Evolutionary conservation across 2,797 vertebrate species (phyloP), one percentile per base, ranked within the genome.

Genomic region (Channa striata): DNA sequence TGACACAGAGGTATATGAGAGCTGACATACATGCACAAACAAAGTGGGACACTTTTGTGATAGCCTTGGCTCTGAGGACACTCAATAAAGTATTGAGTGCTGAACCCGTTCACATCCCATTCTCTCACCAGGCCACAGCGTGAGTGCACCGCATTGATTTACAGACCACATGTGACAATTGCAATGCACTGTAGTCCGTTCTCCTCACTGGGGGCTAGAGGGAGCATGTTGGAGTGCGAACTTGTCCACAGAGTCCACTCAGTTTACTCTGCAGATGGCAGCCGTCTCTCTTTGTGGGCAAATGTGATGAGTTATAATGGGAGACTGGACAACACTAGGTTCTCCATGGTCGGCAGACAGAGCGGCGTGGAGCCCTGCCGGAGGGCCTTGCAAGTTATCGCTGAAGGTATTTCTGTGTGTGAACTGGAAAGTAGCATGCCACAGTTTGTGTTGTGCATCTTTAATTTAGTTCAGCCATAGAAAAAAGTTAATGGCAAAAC

Each of bases 71-170:
- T 88, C 19, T 80, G 57, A 78, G 77, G 77, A 83, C 81, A 78
- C 68, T 91, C 91, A 84, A 91, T 92, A 84, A 81, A 71, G 61
- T 89, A 92, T 89, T 59, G 89, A 87, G 59, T 43, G 48, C 14
- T 60, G 58, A 65, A 53, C 21, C 58, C 25, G 25, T 49, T 72
- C 68, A 43, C 75, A 67, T 79, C 73, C 66, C 58, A 20, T 53
- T 67, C 73, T 49, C 67, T 81, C 72, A 77, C 39, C 63, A 68
- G 72, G 69, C 77, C 77, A 51, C 72, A 60, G 70, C 34, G 16
- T 77, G 77, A 87, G 84, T 77, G 76, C 77, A 53, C 61, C 20
- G 6, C 67, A 88, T 92, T 58, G 90, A 93, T 91, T 80, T 51
- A 71, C 70, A 74, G 80, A 77, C 77, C 70, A 47, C 80, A 82